phyloP scores from a whole-genome alignment of 1,140 invertebrate genomes.

The Chymomyza costata region DNA sequence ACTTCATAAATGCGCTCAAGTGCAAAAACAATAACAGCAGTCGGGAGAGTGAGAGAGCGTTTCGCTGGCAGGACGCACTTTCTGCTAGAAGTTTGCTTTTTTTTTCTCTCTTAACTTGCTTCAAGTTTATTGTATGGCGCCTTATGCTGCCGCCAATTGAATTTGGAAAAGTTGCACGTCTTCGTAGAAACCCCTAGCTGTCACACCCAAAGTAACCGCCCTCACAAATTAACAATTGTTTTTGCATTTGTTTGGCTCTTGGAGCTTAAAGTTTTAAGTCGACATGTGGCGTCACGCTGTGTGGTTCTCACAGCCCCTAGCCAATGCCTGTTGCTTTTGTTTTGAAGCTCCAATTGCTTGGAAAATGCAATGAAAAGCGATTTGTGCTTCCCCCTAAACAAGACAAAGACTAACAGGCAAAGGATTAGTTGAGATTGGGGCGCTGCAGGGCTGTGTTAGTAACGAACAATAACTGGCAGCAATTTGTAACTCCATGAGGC shows the following conservation, averaged over 20 bases:
- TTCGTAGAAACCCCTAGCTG: too few species aligned
- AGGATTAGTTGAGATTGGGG: too few species aligned
- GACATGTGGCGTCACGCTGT: conserved; percentile 8
- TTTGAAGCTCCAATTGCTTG: conserved; percentile 32
- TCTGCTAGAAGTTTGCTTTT: too few species aligned
- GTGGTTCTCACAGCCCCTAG: conserved; percentile 1
- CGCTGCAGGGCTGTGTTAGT: too few species aligned
- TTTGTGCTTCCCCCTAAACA: too few species aligned
- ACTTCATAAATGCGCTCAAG: conserved; percentile 32
- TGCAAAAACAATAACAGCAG: conserved; percentile 18
- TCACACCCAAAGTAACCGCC: too few species aligned
- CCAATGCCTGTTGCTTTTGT: conserved; percentile 35
- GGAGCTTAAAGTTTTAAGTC: conserved; percentile 7
- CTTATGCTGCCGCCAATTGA: conserved; percentile 36
- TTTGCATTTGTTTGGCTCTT: conserved; percentile 2
- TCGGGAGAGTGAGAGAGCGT: not conserved
- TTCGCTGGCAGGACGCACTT: too few species aligned
- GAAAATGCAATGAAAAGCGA: conserved; percentile 38
- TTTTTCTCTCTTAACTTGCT: conserved; percentile 10
- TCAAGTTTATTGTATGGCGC: conserved; percentile 2
- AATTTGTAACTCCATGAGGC: too few species aligned
- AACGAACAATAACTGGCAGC: too few species aligned
- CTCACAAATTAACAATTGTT: conserved; percentile 36
- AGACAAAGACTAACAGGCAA: too few species aligned
- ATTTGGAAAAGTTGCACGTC: conserved; percentile 17